Percentiles rank a stretch among this genome's conserved stretches.
Evolutionary conservation across 2,797 vertebrate genomes (phyloP).

Genomic region (Melanotaenia boesemani): DNA sequence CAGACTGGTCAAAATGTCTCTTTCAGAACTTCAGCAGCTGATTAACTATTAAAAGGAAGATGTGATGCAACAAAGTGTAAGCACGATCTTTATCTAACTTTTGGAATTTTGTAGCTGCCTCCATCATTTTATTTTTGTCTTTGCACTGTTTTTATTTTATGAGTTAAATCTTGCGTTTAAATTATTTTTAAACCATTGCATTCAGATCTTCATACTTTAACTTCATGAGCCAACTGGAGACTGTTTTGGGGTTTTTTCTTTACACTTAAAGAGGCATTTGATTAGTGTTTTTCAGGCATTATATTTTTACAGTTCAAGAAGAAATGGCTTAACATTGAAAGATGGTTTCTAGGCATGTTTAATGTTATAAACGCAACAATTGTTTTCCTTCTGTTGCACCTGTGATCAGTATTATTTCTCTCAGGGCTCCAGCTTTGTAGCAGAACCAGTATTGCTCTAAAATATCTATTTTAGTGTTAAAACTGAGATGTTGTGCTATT

Average conservation of each 20-base stretch:
- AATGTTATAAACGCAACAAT: not conserved
- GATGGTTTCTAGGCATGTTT: not conserved
- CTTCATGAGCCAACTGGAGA: no score
- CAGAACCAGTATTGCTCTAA: not conserved
- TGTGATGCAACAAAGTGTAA: not conserved
- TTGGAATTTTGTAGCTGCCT: not conserved
- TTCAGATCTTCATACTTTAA: not conserved
- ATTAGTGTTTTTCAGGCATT: not conserved
- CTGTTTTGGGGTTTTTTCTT: not conserved
- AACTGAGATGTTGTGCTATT: not conserved
- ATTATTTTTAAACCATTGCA: not conserved
- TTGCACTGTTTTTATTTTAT: not conserved
- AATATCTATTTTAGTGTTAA: not conserved
- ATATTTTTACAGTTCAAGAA: not conserved
- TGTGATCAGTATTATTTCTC: slow-evolving; percentile 12
- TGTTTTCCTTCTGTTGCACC: not conserved
- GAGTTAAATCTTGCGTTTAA: not conserved
- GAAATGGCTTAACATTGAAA: not conserved
- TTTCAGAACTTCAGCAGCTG: not conserved
- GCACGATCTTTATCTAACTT: not conserved
- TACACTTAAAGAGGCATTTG: not conserved
- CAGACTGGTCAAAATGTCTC: no score
- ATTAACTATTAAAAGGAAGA: not conserved
- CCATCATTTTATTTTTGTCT: not conserved
- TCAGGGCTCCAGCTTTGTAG: not conserved